Percentiles rank a stretch among this genome's conserved stretches.
These are phyloP conservation scores for Corydoras maculifer DNA, from an alignment of 2,113 vertebrate species.

Conservation along the genomic window DNA sequence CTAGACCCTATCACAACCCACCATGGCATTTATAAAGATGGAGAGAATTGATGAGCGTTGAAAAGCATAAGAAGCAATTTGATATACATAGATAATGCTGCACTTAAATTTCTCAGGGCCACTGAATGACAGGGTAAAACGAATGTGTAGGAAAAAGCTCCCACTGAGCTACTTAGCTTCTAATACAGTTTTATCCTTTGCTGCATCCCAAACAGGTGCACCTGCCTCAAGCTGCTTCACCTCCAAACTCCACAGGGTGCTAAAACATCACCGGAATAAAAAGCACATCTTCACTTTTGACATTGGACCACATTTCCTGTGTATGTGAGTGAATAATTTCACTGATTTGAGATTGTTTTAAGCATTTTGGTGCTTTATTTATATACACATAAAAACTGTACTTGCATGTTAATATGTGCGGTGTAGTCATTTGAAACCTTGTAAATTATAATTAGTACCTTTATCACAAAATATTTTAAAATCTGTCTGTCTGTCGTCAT, in stretches of 20 bases:
- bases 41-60: slow-evolving; percentile 70
- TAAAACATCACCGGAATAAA: slow-evolving; percentile 10
- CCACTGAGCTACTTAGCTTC: slow-evolving; percentile 58
- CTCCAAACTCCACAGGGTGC: slow-evolving; percentile 7
- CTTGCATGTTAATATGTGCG: too few relatives aligned
- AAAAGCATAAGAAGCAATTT: slow-evolving; percentile 64
- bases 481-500: too few relatives aligned
- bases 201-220: slow-evolving; percentile 62
- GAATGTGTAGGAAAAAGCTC: slow-evolving; percentile 59
- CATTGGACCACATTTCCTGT: neutral
- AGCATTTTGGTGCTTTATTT: too few relatives aligned
- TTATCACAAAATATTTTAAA: too few relatives aligned
- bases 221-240: slow-evolving; percentile 14
- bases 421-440: too few relatives aligned
- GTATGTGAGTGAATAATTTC: too few relatives aligned
- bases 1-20: slow-evolving; percentile 63
- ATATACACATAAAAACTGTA: too few relatives aligned
- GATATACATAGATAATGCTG: slow-evolving; percentile 72
- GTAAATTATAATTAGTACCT: too few relatives aligned
- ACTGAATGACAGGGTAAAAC: slow-evolving; percentile 57
- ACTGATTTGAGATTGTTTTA: too few relatives aligned
- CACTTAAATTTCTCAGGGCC: slow-evolving; percentile 67
- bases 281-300: slow-evolving; percentile 1
- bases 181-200: slow-evolving; percentile 43
- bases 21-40: slow-evolving; percentile 67